These are phyloP conservation scores for Parnassius smintheus DNA, from an alignment of 2,888 invertebrate species.

Conservation along the genomic window DNA sequence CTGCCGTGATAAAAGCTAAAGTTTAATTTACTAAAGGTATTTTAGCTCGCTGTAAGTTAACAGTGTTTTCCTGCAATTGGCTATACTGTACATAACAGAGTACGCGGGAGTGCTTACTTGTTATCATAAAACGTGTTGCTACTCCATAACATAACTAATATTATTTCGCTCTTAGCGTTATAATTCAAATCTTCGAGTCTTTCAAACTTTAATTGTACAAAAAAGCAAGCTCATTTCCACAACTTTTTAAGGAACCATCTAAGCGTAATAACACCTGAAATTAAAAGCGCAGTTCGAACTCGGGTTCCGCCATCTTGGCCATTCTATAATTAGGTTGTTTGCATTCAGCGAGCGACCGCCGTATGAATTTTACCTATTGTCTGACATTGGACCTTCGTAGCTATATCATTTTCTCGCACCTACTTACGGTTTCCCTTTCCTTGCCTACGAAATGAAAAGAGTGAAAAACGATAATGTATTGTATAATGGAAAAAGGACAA, in stretches of 20 bases:
- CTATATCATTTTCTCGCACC: conserved; percentile 78
- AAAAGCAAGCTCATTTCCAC: conserved; percentile 4
- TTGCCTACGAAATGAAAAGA: conserved; percentile 39
- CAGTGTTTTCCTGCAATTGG: no score
- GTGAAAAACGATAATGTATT: conserved; percentile 54
- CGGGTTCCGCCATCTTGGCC: conserved; percentile 65
- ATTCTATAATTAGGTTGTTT: conserved; percentile 74
- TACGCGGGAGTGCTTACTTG: no score
- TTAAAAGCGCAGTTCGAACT: conserved; percentile 39
- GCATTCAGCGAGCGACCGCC: conserved; percentile 65
- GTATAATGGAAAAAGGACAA: conserved; percentile 60
- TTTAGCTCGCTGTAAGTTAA: conserved; percentile 3
- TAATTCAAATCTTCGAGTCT: no score
- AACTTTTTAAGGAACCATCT: conserved; percentile 39
- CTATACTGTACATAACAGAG: neutral
- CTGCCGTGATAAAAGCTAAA: conserved; percentile 46
- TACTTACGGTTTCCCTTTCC: conserved; percentile 46
- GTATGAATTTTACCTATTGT: conserved; percentile 81
- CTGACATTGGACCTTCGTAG: conserved; percentile 78
- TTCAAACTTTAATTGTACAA: conserved; percentile 6
- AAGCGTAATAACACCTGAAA: conserved; percentile 47
- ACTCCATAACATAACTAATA: neutral
- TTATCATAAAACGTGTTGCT: no score
- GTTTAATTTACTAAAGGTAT: conserved; percentile 32
- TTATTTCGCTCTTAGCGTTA: neutral